phyloP scores from a whole-genome alignment of 2,888 invertebrate genomes.

The Microctonus aethiopoides region DNA sequence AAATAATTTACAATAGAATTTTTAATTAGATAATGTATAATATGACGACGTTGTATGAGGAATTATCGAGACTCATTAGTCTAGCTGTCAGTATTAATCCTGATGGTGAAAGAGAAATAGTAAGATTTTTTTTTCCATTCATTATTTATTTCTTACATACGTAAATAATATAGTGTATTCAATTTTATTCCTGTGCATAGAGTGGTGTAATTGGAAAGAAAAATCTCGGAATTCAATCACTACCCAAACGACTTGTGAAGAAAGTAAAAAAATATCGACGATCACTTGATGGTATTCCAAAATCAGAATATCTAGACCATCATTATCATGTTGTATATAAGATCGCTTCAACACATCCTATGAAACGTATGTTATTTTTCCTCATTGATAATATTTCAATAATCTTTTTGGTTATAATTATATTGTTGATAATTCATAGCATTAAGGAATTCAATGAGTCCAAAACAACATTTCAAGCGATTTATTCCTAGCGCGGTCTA shows the following conservation, averaged over 20 bases:
- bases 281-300: constrained; percentile 10
- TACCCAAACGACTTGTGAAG: constrained; percentile 32
- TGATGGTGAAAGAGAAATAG: background rate
- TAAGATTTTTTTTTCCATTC: background rate
- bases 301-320: constrained; percentile 15
- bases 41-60: background rate
- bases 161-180: background rate
- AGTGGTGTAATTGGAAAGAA: constrained; percentile 26
- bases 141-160: background rate
- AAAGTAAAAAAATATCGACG: background rate
- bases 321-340: constrained; percentile 34
- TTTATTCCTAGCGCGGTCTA: constrained; percentile 16
- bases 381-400: too few relatives aligned
- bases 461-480: background rate
- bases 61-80: background rate
- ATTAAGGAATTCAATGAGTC: background rate
- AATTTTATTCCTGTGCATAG: constrained; percentile 9
- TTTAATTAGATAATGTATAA: background rate
- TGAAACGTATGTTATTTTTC: background rate
- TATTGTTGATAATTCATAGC: background rate
- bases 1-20: background rate
- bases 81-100: background rate
- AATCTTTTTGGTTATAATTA: background rate
- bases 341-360: background rate
- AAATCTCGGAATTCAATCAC: constrained; percentile 24